These are phyloP conservation scores for Spongia lamella DNA, from an alignment of 37 sponge, comb jelly and placozoan genomes.

Conservation along the genomic window DNA sequence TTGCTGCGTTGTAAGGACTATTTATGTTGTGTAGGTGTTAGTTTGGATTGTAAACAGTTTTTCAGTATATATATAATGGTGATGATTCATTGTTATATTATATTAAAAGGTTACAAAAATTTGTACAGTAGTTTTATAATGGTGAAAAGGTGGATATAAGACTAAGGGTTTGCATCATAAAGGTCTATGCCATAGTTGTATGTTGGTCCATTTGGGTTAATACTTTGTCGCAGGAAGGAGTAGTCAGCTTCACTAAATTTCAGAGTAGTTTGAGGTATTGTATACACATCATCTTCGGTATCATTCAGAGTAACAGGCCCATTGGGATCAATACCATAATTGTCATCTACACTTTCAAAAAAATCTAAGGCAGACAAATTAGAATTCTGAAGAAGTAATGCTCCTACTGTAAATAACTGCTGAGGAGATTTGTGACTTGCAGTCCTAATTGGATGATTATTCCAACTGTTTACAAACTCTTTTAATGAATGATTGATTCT, in stretches of 20 bases:
- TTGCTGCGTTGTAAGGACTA: no score
- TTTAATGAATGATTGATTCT: background rate
- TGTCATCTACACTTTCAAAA: constrained; percentile 14
- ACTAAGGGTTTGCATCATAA: constrained; percentile 10
- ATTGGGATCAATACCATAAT: constrained; percentile 6
- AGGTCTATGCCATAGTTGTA: constrained; percentile 41
- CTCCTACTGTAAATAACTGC: constrained; percentile 9
- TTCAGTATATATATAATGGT: no score
- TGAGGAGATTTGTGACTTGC: constrained; percentile 1
- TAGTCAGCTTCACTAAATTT: no score
- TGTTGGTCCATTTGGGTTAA: constrained; percentile 16
- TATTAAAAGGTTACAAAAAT: no score
- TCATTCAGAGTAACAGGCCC: background rate
- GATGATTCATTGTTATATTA: no score
- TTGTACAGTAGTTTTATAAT: no score
- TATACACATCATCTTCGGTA: no score
- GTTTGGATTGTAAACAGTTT: no score
- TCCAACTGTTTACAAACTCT: constrained; percentile 7
- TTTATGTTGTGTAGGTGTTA: no score
- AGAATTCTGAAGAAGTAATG: constrained; percentile 4
- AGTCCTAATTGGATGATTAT: constrained; percentile 7
- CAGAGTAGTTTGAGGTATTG: no score
- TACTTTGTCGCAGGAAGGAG: background rate
- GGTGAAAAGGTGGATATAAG: no score
- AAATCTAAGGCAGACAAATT: constrained; percentile 10